Conservation (phyloP, 1,140 invertebrate genomes). For the Polypedilum vanderplanki region DNA sequence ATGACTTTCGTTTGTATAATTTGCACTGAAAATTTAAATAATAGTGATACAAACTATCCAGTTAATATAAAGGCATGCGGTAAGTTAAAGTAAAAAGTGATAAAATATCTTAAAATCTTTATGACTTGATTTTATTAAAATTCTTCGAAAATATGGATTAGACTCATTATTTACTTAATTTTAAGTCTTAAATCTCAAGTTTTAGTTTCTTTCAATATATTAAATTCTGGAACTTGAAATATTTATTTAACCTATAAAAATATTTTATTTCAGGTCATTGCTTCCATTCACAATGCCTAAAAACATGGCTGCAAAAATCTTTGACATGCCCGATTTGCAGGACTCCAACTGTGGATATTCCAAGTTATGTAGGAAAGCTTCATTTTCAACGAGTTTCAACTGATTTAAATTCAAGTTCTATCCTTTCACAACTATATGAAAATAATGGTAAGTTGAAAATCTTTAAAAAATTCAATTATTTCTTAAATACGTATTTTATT, state of each 20-base stretch:
- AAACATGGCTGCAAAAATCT: not conserved
- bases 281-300: not conserved
- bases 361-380: not conserved
- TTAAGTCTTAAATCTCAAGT: too few species aligned
- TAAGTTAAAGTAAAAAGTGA: not conserved
- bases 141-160: too few species aligned
- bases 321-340: not conserved
- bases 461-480: too few species aligned
- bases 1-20: not conserved
- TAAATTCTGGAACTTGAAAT: too few species aligned
- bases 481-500: too few species aligned
- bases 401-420: too few species aligned
- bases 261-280: not conserved
- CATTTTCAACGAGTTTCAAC: not conserved
- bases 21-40: not conserved
- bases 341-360: not conserved
- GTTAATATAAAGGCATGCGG: not conserved
- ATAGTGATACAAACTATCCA: not conserved
- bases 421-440: too few species aligned
- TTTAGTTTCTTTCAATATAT: too few species aligned
- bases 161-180: too few species aligned
- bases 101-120: not conserved
- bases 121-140: too few species aligned
- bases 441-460: too few species aligned
- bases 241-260: too few species aligned